Conservation (phyloP, 1,140 invertebrate species). For the Antheraea mylitta region DNA sequence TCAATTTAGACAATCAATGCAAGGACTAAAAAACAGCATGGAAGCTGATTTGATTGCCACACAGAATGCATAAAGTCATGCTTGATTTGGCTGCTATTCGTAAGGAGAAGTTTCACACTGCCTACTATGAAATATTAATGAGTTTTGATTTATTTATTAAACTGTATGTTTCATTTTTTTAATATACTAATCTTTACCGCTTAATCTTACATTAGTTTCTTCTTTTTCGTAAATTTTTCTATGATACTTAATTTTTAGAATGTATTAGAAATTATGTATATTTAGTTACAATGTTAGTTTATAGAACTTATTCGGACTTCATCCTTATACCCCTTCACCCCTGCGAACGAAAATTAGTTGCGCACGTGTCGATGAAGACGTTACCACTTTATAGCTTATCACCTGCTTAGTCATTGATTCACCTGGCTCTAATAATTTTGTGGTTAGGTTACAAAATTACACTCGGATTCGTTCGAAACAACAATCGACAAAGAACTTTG, state of each 20-base stretch:
- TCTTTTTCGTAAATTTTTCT: no score
- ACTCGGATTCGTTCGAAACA: background rate
- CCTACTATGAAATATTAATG: background rate
- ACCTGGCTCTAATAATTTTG: constrained; percentile 9
- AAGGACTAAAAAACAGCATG: constrained; percentile 28
- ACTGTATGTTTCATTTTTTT: background rate
- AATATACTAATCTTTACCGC: background rate
- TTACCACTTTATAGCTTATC: constrained; percentile 36
- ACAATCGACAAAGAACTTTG: background rate
- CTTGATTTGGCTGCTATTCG: background rate
- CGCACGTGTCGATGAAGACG: constrained; percentile 58
- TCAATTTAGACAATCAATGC: constrained; percentile 30
- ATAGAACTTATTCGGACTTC: background rate
- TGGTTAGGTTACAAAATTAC: background rate
- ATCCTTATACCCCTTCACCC: constrained; percentile 5
- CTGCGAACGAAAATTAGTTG: constrained; percentile 39
- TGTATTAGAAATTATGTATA: no score
- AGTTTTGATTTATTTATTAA: no score
- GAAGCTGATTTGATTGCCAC: constrained; percentile 35
- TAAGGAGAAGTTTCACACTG: background rate
- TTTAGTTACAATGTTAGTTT: background rate
- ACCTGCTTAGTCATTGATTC: constrained; percentile 37
- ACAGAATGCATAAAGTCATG: constrained; percentile 24
- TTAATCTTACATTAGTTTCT: no score
- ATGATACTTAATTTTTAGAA: no score